These are phyloP conservation scores for Sciaenops ocellatus DNA, from an alignment of 2,797 vertebrate genomes.

Conservation along the genomic window DNA sequence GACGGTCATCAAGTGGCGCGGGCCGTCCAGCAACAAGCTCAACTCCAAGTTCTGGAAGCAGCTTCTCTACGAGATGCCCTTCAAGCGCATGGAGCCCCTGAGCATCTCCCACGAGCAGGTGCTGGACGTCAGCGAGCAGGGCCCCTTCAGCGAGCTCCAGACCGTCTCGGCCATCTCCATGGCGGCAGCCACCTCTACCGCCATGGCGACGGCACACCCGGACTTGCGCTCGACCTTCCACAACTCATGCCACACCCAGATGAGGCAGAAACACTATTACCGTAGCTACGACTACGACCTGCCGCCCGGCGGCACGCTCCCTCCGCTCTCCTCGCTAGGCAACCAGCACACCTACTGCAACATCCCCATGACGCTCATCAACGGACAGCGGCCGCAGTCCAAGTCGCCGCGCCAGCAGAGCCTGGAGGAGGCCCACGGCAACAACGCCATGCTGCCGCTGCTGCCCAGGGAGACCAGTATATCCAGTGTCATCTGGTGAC, in stretches of 20 bases:
- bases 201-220: slow-evolving; percentile 96
- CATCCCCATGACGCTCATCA: slow-evolving; percentile 99
- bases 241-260: slow-evolving; percentile 92
- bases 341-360: slow-evolving; percentile 99
- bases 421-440: slow-evolving; percentile 95
- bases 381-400: slow-evolving; percentile 94
- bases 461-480: slow-evolving; percentile 98
- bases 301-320: slow-evolving; percentile 92
- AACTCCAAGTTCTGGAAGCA: slow-evolving; percentile 99
- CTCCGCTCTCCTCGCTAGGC: slow-evolving; percentile 92
- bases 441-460: slow-evolving; percentile 98
- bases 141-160: slow-evolving; percentile 97
- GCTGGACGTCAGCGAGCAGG: slow-evolving; percentile 97
- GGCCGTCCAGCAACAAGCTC: slow-evolving; percentile 96
- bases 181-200: slow-evolving; percentile 96
- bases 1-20: slow-evolving; percentile 98
- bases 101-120: slow-evolving; percentile 93
- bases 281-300: slow-evolving; percentile 97
- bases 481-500: slow-evolving; percentile 98
- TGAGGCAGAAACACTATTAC: slow-evolving; percentile 99
- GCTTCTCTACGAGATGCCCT: slow-evolving; percentile 99
- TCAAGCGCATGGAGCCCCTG: slow-evolving; percentile 95
- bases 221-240: slow-evolving; percentile 97
- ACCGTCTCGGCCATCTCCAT: slow-evolving; percentile 98
- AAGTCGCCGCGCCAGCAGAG: slow-evolving; percentile 92